phyloP scores from a whole-genome alignment of 2,797 vertebrate species.

The Poeciliopsis paucimaculata region DNA sequence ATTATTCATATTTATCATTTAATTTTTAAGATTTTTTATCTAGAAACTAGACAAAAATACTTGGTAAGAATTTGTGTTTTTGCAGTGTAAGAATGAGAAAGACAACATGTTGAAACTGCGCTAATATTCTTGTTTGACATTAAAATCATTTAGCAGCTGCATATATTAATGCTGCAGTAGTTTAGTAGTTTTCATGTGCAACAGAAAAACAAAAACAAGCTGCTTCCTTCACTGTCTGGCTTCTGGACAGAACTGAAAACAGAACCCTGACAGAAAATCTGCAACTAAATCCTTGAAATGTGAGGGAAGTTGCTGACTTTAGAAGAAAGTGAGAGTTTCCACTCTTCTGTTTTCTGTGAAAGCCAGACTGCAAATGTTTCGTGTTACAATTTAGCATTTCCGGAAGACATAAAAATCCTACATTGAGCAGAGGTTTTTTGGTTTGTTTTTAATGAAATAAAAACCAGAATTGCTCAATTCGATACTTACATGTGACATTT shows the following conservation, averaged over 20 bases:
- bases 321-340: neutral
- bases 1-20: no score
- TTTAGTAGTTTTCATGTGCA: neutral
- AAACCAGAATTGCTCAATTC: neutral
- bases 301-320: neutral
- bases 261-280: neutral
- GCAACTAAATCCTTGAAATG: neutral
- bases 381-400: neutral
- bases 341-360: neutral
- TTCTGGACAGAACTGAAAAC: neutral
- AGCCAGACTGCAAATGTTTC: neutral
- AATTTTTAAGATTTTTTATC: no score
- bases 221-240: neutral
- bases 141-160: neutral
- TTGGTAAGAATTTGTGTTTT: no score
- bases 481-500: neutral
- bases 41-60: no score
- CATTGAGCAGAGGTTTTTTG: no score
- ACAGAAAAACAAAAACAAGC: neutral
- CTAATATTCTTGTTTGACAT: neutral
- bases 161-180: neutral
- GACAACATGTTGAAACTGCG: neutral
- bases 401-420: neutral
- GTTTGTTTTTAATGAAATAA: neutral
- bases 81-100: neutral